Percentiles rank a stretch among this genome's conserved stretches.
Evolutionary conservation across 2,113 vertebrate species (phyloP).

Genomic region (Oryzias celebensis): DNA sequence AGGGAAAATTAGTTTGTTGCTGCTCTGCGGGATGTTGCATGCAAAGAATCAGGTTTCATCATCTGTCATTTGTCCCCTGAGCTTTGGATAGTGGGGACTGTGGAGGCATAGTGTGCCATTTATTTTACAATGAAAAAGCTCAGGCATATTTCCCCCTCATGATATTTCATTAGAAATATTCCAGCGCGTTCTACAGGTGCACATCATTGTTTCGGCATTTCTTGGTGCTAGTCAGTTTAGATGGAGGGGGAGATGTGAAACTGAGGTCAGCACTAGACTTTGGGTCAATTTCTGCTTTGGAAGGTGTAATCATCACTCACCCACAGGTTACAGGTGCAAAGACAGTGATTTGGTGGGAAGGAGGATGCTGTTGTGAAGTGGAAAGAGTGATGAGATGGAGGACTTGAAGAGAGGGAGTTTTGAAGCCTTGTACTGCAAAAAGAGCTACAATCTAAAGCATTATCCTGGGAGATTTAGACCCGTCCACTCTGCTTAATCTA

Average conservation of each 20-base stretch:
- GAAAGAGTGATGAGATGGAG: conserved; percentile 29
- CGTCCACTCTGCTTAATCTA: neutral
- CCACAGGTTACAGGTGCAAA: conserved; percentile 64
- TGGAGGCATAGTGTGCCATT: neutral
- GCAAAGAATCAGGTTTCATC: conserved; percentile 59
- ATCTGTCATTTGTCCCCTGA: conserved; percentile 63
- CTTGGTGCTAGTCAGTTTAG: conserved; percentile 18
- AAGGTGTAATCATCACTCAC: conserved; percentile 72
- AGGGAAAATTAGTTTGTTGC: conserved; percentile 57
- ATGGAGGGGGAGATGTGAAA: conserved; percentile 33
- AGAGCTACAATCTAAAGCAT: conserved; percentile 15
- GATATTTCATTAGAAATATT: neutral
- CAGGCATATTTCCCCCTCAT: neutral
- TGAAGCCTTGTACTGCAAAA: conserved; percentile 30
- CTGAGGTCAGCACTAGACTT: conserved; percentile 41
- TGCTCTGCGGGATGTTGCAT: conserved; percentile 35
- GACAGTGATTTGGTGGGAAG: conserved; percentile 60
- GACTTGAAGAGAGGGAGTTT: conserved; percentile 13
- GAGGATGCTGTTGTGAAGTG: conserved; percentile 21
- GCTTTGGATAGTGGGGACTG: conserved; percentile 6
- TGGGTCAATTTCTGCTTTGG: conserved; percentile 62
- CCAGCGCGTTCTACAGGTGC: neutral
- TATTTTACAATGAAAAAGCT: conserved; percentile 5
- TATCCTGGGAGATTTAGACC: conserved; percentile 39
- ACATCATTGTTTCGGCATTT: neutral